These are phyloP conservation scores for Orius insidiosus DNA, from an alignment of 1,140 invertebrate genomes.

Conservation along the genomic window DNA sequence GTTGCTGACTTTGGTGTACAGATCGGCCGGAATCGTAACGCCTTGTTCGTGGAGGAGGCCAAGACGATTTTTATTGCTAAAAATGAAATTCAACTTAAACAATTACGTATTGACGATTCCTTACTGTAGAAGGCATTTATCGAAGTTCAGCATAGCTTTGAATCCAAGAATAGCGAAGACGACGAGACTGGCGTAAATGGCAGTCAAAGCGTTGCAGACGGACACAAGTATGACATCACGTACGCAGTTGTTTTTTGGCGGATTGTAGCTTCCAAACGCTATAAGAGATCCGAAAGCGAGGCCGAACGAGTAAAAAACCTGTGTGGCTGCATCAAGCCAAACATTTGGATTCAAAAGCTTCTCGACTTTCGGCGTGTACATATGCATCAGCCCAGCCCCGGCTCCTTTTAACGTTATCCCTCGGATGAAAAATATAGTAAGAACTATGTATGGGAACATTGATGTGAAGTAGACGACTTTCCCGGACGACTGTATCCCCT, in stretches of 20 bases:
- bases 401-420: constrained; percentile 81
- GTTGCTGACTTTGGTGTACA: no score
- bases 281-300: constrained; percentile 83
- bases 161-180: constrained; percentile 78
- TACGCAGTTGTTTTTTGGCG: constrained; percentile 77
- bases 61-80: constrained; percentile 1
- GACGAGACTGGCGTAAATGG: constrained; percentile 84
- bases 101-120: constrained; percentile 22
- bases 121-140: constrained; percentile 58
- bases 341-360: constrained; percentile 64
- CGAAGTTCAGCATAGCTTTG: constrained; percentile 65
- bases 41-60: neutral
- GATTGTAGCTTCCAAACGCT: constrained; percentile 81
- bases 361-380: constrained; percentile 83
- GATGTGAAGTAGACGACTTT: constrained; percentile 96
- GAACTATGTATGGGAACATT: constrained; percentile 84
- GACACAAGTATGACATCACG: constrained; percentile 78
- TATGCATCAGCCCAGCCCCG: constrained; percentile 68
- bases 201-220: constrained; percentile 76
- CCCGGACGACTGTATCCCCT: constrained; percentile 93
- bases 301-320: constrained; percentile 91
- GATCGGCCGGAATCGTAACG: no score
- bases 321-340: constrained; percentile 86
- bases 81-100: neutral
- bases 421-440: constrained; percentile 87